Base-by-base conservation (phyloP, 1,140 invertebrate genomes). In the Nasonia giraulti region DNA sequence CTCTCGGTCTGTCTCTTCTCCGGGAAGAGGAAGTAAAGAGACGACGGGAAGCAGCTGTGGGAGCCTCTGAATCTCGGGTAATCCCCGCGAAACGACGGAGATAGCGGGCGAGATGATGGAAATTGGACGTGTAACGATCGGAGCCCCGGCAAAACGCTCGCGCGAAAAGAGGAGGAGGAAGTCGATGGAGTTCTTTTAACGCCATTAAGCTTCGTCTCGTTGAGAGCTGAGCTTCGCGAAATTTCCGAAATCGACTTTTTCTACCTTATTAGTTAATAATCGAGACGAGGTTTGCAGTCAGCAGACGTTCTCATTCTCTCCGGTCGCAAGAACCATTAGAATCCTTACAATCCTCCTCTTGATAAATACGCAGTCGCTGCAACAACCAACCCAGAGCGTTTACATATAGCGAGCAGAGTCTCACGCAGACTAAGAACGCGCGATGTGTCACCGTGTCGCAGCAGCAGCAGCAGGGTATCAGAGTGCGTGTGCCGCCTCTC, bases 121-220 rank as follows among this genome's bases (percentile, higher is more conserved):
- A 84, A 84, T 73, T 84, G 83, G 33, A 84, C 83, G 83, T 79
- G 62, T 84, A 84, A 80, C 37, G 75, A 84, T 84, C 66, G 76
- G 55, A 17, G 55, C 47, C 37, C 8, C 20, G 74, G 47, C 77
- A 66, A 79, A 79, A 79, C 77, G 77, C 77, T 31, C 20, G 62
- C n/a, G 11, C 50, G 12, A 55, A 4, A 4, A 0, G 17, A 62
- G 55, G 55, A 62, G 55, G 20, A 62, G 79, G 14, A 66, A 83
- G 20, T 69, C 75, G 62, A 77, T 66, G 37, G 33, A 77, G 62
- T 82, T 81, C 80, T 81, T 82, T 82, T 75, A 82, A 75, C 55
- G 69, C 80, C 74, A 78, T 78, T 83, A 83, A 71, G 62, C 74
- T 69, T 31, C 31, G 6, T 73, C 37, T 33, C 17, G 37, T 23